phyloP scores from a whole-genome alignment of 2,888 invertebrate species.

The Liopterus haemorrhoidalis region DNA sequence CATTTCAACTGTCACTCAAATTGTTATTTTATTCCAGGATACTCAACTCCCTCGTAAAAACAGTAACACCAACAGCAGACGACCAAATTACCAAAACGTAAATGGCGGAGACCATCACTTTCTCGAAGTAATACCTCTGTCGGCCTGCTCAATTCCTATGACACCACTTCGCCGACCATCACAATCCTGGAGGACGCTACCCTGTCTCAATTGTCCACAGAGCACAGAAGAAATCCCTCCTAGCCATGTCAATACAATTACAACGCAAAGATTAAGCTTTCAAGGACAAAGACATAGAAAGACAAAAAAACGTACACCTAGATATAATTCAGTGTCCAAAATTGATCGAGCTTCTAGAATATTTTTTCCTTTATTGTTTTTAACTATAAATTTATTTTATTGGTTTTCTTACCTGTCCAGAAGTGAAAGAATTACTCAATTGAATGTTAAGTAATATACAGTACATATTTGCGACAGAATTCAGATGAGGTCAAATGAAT shows the following conservation, averaged over 20 bases:
- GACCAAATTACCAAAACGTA: slow-evolving; percentile 26
- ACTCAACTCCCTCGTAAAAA: slow-evolving; percentile 17
- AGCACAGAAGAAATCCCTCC: slow-evolving; percentile 22
- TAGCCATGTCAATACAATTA: slow-evolving; percentile 30
- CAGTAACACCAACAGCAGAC: slow-evolving; percentile 19
- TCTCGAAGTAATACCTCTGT: slow-evolving; percentile 59
- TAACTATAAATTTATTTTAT: slow-evolving; percentile 71
- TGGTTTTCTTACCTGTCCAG: slow-evolving; percentile 69
- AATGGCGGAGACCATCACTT: slow-evolving; percentile 39
- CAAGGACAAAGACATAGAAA: slow-evolving; percentile 35
- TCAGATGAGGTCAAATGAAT: no score
- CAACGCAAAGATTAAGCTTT: slow-evolving; percentile 34
- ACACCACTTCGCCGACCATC: slow-evolving; percentile 42
- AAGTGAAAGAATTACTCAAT: slow-evolving; percentile 50
- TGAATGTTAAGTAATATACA: slow-evolving; percentile 32
- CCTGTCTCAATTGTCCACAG: slow-evolving; percentile 37
- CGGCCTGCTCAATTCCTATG: slow-evolving; percentile 53
- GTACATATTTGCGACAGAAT: no score
- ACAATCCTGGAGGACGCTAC: slow-evolving; percentile 42
- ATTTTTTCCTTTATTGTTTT: slow-evolving; percentile 69
- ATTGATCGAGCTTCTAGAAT: slow-evolving; percentile 70
- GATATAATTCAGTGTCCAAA: slow-evolving; percentile 74
- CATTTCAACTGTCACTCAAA: no score
- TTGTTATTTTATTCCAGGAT: slow-evolving; percentile 22
- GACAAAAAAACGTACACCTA: slow-evolving; percentile 51